These are phyloP conservation scores for Dryobates pubescens DNA, from an alignment of 2,797 vertebrate species.

Conservation along the genomic window DNA sequence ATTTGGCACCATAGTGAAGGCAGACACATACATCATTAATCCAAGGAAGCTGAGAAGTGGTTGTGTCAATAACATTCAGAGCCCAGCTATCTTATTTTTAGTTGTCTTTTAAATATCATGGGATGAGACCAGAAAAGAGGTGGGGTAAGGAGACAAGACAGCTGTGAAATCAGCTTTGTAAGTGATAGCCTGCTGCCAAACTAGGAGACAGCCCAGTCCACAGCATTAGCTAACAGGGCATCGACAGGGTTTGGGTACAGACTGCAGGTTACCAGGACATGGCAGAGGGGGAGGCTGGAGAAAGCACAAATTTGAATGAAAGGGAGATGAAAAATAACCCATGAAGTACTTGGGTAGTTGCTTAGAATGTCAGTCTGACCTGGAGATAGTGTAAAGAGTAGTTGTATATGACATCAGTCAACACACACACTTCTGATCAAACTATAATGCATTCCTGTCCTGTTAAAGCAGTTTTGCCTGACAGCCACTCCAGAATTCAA, in stretches of 20 bases:
- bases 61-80: background rate
- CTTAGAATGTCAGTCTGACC: background rate
- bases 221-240: background rate
- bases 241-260: background rate
- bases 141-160: background rate
- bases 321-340: background rate
- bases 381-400: background rate
- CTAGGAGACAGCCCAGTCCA: background rate
- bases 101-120: background rate
- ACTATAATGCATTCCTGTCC: accelerated
- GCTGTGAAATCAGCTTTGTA: background rate
- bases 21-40: background rate
- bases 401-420: background rate
- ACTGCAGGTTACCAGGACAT: background rate
- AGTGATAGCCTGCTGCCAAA: background rate
- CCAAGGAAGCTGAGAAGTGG: background rate
- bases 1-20: background rate
- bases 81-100: background rate
- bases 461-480: background rate
- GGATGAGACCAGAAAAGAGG: background rate
- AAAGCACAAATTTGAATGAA: accelerated
- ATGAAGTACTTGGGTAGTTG: background rate
- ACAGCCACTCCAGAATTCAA: background rate
- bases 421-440: background rate
- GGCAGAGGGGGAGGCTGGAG: background rate